Evolutionary conservation across 2,888 invertebrate genomes (phyloP).

Genomic region (Amorpha juglandis): DNA sequence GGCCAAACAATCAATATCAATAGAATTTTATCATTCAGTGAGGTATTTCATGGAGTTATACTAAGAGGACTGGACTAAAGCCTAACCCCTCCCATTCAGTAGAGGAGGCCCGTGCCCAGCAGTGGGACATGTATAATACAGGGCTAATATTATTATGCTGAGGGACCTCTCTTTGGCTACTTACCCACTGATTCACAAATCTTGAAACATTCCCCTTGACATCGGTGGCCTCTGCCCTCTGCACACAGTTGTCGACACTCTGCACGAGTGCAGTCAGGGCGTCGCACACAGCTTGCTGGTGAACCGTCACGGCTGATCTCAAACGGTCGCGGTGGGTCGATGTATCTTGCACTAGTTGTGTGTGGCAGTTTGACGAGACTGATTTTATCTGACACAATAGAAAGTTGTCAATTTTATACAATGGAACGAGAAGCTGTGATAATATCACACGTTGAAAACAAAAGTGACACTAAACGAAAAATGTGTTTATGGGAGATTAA

Average conservation of each 20-base stretch:
- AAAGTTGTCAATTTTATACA: background rate
- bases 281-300: constrained; percentile 28
- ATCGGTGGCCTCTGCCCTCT: constrained; percentile 35
- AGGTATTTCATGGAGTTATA: too few species aligned
- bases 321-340: constrained; percentile 32
- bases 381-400: constrained; percentile 46
- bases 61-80: too few species aligned
- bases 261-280: constrained; percentile 34
- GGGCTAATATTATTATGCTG: too few species aligned
- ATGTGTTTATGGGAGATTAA: too few species aligned
- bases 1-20: too few species aligned
- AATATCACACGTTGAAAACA: too few species aligned
- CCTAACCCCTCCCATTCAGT: too few species aligned
- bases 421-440: too few species aligned
- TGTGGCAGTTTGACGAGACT: constrained; percentile 36
- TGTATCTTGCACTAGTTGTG: constrained; percentile 17
- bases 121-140: too few species aligned
- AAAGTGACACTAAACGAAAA: too few species aligned
- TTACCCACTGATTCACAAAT: constrained; percentile 61
- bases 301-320: constrained; percentile 25
- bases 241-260: constrained; percentile 35
- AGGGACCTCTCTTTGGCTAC: constrained; percentile 27
- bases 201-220: constrained; percentile 42
- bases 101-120: too few species aligned
- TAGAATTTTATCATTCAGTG: too few species aligned